These are phyloP conservation scores for Regulus satrapa DNA, from an alignment of 2,113 vertebrate genomes.

Conservation along the genomic window DNA sequence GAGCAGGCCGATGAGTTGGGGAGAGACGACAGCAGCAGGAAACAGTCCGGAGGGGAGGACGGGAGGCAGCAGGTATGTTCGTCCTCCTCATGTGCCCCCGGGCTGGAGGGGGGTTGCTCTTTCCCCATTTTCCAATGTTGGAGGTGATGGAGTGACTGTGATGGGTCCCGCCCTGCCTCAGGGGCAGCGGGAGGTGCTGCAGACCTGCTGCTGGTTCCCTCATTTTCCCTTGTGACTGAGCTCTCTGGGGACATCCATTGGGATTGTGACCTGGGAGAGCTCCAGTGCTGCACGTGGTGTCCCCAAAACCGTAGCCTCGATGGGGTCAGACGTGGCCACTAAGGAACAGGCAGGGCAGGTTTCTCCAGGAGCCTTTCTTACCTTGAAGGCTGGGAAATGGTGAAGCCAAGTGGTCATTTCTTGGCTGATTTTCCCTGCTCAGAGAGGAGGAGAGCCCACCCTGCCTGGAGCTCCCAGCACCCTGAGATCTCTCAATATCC, in stretches of 20 bases:
- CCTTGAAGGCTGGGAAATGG: neutral
- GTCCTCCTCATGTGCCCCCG: fast-evolving
- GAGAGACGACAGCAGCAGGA: neutral
- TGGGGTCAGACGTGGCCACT: neutral
- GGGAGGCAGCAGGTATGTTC: slow-evolving; percentile 14
- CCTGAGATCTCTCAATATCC: neutral
- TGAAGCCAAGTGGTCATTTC: neutral
- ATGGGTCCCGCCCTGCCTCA: neutral
- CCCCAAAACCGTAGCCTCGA: fast-evolving
- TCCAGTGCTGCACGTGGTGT: neutral
- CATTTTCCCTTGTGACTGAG: neutral
- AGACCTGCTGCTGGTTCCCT: neutral
- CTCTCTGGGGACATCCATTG: neutral
- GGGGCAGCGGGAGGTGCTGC: neutral
- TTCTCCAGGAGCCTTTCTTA: neutral
- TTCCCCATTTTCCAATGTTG: neutral
- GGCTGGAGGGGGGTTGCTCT: neutral
- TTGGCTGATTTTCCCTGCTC: neutral
- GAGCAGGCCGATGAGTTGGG: neutral
- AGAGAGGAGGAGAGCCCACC: neutral
- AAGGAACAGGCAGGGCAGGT: neutral
- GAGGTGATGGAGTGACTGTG: neutral
- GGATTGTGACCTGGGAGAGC: neutral
- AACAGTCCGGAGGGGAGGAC: neutral
- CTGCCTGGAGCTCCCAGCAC: neutral